Conservation (phyloP, 2,113 vertebrate species). For the Cryptoleucopteryx plumbea region DNA sequence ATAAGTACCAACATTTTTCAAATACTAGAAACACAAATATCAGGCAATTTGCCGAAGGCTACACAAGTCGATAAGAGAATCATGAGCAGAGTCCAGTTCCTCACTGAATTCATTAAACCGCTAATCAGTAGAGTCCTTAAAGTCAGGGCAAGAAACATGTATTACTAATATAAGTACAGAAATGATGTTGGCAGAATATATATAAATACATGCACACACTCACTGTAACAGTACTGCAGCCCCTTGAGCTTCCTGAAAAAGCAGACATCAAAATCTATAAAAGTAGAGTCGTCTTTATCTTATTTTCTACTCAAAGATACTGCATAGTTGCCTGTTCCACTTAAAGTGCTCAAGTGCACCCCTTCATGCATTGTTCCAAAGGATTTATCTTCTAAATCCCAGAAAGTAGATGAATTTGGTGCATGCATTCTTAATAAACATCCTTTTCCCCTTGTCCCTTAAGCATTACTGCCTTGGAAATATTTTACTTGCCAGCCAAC, state of each 20-base stretch:
- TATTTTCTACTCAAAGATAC: not conserved
- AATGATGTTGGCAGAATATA: not conserved
- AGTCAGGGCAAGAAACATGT: not conserved
- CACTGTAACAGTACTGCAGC: not conserved
- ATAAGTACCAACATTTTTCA: slow-evolving; percentile 27
- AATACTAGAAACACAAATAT: not conserved
- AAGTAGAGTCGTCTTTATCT: not conserved
- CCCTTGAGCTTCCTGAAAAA: not conserved
- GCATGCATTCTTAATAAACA: not conserved
- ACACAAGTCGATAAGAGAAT: not conserved
- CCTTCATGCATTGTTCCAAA: not conserved
- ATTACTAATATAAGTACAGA: not conserved
- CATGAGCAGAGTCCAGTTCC: not conserved
- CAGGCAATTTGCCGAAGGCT: slow-evolving; percentile 7
- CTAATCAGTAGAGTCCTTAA: not conserved
- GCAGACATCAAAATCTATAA: not conserved
- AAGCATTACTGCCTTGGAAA: not conserved
- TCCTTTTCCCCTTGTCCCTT: not conserved
- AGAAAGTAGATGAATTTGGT: not conserved
- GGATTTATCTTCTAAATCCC: not conserved
- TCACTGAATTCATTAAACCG: not conserved
- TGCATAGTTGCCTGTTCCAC: not conserved
- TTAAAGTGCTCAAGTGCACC: not conserved
- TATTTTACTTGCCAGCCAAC: not conserved
- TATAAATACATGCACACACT: not conserved